A percentile compares a stretch with the other conserved stretches of the same genome.
Evolutionary conservation across 2,797 vertebrate species (phyloP).

Genomic region (Pelochelys cantorii): DNA sequence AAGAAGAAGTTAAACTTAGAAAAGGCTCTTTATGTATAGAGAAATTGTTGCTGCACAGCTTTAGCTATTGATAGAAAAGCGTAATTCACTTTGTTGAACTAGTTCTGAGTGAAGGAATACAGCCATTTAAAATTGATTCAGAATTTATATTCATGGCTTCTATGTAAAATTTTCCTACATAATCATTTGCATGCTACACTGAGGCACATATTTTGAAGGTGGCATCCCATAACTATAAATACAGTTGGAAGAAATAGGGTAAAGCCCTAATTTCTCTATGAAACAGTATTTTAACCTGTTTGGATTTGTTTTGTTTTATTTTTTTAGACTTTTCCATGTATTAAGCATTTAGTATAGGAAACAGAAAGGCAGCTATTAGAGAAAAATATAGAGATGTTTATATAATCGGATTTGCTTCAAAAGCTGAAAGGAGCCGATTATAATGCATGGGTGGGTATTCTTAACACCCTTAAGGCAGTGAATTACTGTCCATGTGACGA

Average conservation of each 20-base stretch:
- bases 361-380: neutral
- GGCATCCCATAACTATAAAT: neutral
- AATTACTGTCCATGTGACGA: slow-evolving; percentile 3
- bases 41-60: slow-evolving; percentile 12
- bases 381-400: neutral
- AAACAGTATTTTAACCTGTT: neutral
- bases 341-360: neutral
- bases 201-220: neutral
- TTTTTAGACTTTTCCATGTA: too few species aligned
- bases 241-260: neutral
- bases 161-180: neutral
- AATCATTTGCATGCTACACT: neutral
- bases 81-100: slow-evolving; percentile 25
- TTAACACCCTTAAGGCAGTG: slow-evolving; percentile 17
- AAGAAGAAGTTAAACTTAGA: neutral
- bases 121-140: neutral
- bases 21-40: neutral
- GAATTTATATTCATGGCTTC: neutral
- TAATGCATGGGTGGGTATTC: neutral
- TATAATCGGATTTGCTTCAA: neutral
- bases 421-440: slow-evolving; percentile 16
- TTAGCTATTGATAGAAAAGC: neutral
- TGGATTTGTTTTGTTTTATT: neutral
- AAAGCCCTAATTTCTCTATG: neutral
- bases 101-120: slow-evolving; percentile 18